These are phyloP conservation scores for Petrolisthes manimaculis DNA, from an alignment of 2,888 invertebrate genomes.

Conservation along the genomic window DNA sequence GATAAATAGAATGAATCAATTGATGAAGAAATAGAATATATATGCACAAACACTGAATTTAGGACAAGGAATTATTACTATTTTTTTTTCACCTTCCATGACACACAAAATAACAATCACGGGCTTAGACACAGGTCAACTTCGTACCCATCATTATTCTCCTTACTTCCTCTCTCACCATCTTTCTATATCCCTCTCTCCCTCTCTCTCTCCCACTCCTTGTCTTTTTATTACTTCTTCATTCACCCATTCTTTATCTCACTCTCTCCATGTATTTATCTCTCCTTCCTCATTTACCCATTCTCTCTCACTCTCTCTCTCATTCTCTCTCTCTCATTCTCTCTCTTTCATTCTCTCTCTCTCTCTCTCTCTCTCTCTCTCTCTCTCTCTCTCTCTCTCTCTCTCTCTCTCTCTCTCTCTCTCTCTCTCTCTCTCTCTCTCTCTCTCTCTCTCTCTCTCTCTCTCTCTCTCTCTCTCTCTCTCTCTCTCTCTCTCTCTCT, in stretches of 20 bases:
- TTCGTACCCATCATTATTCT: background rate
- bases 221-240: background rate
- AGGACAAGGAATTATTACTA: too few species aligned
- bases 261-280: background rate
- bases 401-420: background rate
- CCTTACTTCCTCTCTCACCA: background rate
- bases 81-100: too few species aligned
- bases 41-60: too few species aligned
- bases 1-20: too few species aligned
- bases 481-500: background rate
- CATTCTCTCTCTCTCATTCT: background rate
- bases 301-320: background rate
- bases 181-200: constrained; percentile 9
- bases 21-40: too few species aligned
- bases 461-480: background rate
- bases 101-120: too few species aligned
- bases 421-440: background rate
- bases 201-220: background rate
- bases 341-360: background rate
- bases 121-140: too few species aligned
- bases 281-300: background rate
- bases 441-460: background rate
- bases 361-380: constrained; percentile 6
- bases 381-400: background rate
- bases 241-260: background rate